phyloP scores from a whole-genome alignment of 1,140 invertebrate species.

The Steinernema feltiae region DNA sequence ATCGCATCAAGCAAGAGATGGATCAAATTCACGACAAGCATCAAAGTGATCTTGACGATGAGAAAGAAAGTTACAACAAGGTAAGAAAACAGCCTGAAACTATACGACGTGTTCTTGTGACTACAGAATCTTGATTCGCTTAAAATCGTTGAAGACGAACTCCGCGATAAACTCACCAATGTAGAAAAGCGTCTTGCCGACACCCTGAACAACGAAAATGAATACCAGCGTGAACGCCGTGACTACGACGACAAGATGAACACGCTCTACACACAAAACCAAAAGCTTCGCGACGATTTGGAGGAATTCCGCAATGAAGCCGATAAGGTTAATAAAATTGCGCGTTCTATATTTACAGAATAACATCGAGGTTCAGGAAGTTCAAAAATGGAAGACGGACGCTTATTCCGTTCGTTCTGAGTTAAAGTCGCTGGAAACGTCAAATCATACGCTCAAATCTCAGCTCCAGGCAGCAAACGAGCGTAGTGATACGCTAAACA shows the following conservation, averaged over 20 bases:
- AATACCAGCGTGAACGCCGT: slow-evolving; percentile 46
- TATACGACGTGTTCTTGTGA: not conserved
- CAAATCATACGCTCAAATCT: slow-evolving; percentile 46
- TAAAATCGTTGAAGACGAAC: slow-evolving; percentile 48
- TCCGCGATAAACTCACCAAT: slow-evolving; percentile 43
- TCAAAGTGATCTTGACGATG: slow-evolving; percentile 52
- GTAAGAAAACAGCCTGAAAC: slow-evolving; percentile 12
- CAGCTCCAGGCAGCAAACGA: slow-evolving; percentile 51
- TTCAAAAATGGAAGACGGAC: slow-evolving; percentile 58
- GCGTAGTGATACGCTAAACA: slow-evolving; percentile 49
- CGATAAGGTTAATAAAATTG: slow-evolving; percentile 40
- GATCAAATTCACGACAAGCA: slow-evolving; percentile 50
- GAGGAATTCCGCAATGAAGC: slow-evolving; percentile 51
- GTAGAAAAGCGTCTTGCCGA: slow-evolving; percentile 52
- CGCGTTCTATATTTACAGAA: slow-evolving; percentile 9
- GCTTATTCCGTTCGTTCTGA: slow-evolving; percentile 50
- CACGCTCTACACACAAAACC: slow-evolving; percentile 41
- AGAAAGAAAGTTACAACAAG: slow-evolving; percentile 47
- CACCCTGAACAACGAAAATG: slow-evolving; percentile 49
- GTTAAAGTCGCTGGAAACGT: slow-evolving; percentile 52
- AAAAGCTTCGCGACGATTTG: slow-evolving; percentile 53
- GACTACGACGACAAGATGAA: slow-evolving; percentile 53
- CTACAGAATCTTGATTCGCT: slow-evolving; percentile 46
- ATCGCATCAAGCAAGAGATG: slow-evolving; percentile 51
- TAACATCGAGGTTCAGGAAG: slow-evolving; percentile 33